Conservation (phyloP, 2,113 vertebrate genomes). For the Lycaon pictus region DNA sequence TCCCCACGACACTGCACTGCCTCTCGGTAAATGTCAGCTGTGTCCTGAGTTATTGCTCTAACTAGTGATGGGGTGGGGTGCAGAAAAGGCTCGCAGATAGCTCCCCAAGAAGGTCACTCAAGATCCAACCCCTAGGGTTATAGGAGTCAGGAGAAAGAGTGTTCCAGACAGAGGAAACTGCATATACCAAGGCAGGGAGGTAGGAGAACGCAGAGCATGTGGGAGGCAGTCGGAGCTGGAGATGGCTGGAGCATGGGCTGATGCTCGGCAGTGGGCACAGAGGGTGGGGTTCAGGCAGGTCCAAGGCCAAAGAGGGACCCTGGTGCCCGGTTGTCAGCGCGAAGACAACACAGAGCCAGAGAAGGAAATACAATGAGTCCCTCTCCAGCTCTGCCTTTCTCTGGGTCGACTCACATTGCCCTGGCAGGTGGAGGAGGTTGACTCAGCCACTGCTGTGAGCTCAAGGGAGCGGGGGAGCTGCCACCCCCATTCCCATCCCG, state of each 20-base stretch:
- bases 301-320: not conserved
- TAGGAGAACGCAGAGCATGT: not conserved
- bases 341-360: not conserved
- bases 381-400: not conserved
- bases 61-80: not conserved
- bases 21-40: not conserved
- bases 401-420: not conserved
- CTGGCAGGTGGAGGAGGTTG: conserved; percentile 69
- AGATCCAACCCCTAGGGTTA: not conserved
- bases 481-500: conserved; percentile 33
- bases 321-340: not conserved
- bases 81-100: not conserved
- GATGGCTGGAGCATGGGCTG: not conserved
- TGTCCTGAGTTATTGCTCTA: not conserved
- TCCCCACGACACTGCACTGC: not conserved
- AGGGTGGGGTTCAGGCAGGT: not conserved
- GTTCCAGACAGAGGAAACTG: not conserved
- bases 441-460: conserved; percentile 72
- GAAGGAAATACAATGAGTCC: not conserved
- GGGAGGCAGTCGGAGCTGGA: not conserved
- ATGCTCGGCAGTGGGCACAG: not conserved
- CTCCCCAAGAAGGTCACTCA: not conserved
- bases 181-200: not conserved
- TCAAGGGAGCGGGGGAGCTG: conserved; percentile 47
- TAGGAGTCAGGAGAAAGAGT: not conserved